A percentile compares a stretch with the other conserved stretches of the same genome.
phyloP scores from a whole-genome alignment of 2,888 invertebrate genomes.

The Caenorhabditis imperialis region DNA sequence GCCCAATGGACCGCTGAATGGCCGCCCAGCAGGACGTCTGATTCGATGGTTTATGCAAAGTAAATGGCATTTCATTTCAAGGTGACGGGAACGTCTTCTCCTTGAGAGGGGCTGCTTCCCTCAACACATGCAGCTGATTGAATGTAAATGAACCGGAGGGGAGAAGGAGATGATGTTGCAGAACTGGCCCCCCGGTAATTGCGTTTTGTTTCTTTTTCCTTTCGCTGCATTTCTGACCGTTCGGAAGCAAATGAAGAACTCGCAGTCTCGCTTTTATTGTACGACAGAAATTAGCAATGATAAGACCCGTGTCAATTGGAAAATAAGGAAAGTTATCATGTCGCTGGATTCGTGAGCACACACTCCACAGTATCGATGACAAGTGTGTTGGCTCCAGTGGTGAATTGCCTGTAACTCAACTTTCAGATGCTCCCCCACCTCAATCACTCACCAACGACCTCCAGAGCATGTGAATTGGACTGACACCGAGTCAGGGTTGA shows the following conservation, averaged over 20 bases:
- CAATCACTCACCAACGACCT: slow-evolving; percentile 30
- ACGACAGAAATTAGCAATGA: too few species aligned
- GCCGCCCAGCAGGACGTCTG: slow-evolving; percentile 21
- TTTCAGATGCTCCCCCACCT: too few species aligned
- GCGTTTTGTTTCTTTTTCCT: slow-evolving; percentile 1
- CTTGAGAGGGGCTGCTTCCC: not conserved
- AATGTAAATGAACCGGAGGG: slow-evolving; percentile 11
- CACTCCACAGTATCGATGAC: not conserved
- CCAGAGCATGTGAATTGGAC: slow-evolving; percentile 48
- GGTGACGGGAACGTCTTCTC: slow-evolving; percentile 16
- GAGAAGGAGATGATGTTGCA: not conserved
- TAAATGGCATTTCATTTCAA: slow-evolving; percentile 29
- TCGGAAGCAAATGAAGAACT: too few species aligned
- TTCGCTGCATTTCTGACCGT: too few species aligned
- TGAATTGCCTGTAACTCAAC: slow-evolving; percentile 6
- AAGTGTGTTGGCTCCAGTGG: not conserved
- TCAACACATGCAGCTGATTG: not conserved
- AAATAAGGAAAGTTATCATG: too few species aligned
- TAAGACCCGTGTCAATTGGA: too few species aligned
- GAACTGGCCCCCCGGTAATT: slow-evolving; percentile 1
- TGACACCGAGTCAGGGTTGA: slow-evolving; percentile 20
- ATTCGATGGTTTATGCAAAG: slow-evolving; percentile 30
- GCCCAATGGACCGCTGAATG: slow-evolving; percentile 31
- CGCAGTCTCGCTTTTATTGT: too few species aligned
- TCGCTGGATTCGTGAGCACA: not conserved